These are phyloP conservation scores for Amazona ochrocephala DNA, from an alignment of 2,797 vertebrate genomes.

Conservation along the genomic window DNA sequence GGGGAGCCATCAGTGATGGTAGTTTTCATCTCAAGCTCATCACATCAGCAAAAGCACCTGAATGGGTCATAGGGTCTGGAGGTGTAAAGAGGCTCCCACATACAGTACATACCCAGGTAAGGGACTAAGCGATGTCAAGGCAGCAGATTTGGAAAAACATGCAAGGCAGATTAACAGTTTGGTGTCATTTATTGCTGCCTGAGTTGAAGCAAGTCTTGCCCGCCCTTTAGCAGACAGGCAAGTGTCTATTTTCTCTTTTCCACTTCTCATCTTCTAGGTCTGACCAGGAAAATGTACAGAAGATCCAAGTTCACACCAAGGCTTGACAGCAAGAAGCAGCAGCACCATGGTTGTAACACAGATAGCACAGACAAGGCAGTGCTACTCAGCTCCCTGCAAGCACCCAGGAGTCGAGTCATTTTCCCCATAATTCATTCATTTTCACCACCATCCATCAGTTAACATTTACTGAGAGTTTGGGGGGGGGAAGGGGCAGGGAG, in stretches of 20 bases:
- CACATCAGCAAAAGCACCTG: background rate
- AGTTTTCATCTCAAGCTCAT: background rate
- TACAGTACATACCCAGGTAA: background rate
- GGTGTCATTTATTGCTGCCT: background rate
- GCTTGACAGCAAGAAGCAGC: background rate
- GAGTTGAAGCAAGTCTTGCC: background rate
- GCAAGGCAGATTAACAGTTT: background rate
- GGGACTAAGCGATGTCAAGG: background rate
- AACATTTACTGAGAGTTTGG: background rate
- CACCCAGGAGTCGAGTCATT: accelerated
- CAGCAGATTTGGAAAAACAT: background rate
- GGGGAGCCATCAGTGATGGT: background rate
- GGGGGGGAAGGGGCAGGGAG: accelerated
- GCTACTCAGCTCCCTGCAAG: background rate
- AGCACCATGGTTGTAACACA: accelerated
- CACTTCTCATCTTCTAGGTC: background rate
- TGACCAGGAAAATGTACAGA: background rate
- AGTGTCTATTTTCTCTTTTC: background rate
- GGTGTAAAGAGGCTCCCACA: background rate
- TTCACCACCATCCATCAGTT: background rate
- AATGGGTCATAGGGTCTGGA: accelerated
- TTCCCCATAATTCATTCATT: background rate
- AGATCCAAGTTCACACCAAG: background rate
- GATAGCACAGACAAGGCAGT: background rate
- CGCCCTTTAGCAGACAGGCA: background rate